Evolutionary conservation across 2,113 vertebrate species (phyloP).

Genomic region (Zonotrichia leucophrys): DNA sequence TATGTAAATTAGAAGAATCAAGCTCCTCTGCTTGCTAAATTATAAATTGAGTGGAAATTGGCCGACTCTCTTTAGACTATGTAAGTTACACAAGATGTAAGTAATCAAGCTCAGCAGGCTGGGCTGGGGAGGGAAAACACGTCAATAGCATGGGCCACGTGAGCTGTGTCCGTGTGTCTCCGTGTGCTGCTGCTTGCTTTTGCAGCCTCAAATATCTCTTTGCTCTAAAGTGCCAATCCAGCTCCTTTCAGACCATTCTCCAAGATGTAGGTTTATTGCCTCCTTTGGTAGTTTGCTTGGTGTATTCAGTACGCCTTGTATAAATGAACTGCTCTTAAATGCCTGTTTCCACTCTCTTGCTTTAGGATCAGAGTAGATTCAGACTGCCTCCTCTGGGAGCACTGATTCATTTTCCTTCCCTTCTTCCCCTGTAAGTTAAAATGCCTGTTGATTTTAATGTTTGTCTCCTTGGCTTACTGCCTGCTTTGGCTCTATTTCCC

Average conservation of each 20-base stretch:
- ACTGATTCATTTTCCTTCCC: background rate
- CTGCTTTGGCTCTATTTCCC: background rate
- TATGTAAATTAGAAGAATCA: conserved; percentile 49
- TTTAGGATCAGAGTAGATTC: background rate
- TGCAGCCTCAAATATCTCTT: background rate
- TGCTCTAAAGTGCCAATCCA: background rate
- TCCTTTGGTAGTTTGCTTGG: background rate
- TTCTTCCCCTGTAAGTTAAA: background rate
- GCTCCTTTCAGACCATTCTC: background rate
- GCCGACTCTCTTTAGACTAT: background rate
- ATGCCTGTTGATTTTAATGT: background rate
- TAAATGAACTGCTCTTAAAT: conserved; percentile 14
- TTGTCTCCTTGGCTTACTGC: background rate
- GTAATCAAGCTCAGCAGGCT: conserved; percentile 25
- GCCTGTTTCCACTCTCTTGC: background rate
- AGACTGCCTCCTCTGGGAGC: background rate
- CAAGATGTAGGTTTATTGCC: background rate
- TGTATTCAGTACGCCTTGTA: background rate
- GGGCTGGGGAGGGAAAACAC: background rate
- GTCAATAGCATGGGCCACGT: background rate
- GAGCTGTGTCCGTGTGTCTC: background rate
- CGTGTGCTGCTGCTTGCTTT: background rate
- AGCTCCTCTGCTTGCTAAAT: conserved; percentile 25
- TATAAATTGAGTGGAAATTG: conserved; percentile 56
- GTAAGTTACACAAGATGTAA: conserved; percentile 18